These are phyloP conservation scores for Drosophila lacicola DNA, from an alignment of 2,888 invertebrate genomes.

Conservation along the genomic window DNA sequence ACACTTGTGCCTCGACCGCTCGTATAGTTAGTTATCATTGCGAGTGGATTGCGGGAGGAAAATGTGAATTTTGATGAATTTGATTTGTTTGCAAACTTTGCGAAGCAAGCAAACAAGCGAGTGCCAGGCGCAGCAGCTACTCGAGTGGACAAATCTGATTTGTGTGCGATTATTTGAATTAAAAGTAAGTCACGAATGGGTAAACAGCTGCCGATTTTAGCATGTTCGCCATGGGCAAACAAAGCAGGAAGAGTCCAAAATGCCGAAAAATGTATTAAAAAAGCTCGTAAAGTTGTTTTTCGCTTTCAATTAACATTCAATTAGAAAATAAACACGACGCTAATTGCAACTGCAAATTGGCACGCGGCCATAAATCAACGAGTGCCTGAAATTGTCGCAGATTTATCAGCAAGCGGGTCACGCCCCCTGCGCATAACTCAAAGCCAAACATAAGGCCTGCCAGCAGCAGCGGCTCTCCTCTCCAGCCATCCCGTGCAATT, in stretches of 20 bases:
- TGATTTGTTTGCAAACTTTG: conserved; percentile 22
- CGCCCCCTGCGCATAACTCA: conserved; percentile 18
- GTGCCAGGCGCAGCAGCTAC: neutral
- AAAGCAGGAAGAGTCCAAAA: conserved; percentile 9
- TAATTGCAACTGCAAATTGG: conserved; percentile 63
- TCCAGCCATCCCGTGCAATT: conserved; percentile 51
- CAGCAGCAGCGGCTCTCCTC: neutral
- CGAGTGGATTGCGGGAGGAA: conserved; percentile 36
- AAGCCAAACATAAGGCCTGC: neutral
- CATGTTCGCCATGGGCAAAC: conserved; percentile 48
- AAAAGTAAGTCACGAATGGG: conserved; percentile 76
- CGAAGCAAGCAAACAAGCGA: conserved; percentile 23
- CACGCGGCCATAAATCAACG: conserved; percentile 30
- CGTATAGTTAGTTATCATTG: conserved; percentile 5
- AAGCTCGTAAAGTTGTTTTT: conserved; percentile 32
- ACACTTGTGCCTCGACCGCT: neutral
- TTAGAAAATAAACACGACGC: conserved; percentile 72
- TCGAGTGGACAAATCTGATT: conserved; percentile 61
- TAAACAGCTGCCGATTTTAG: conserved; percentile 65
- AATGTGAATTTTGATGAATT: conserved; percentile 24
- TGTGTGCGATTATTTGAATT: conserved; percentile 70
- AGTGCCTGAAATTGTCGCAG: conserved; percentile 56
- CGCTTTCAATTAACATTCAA: conserved; percentile 71
- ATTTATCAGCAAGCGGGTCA: conserved; percentile 49
- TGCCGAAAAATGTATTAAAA: conserved; percentile 5